Evolutionary conservation across 2,888 invertebrate species (phyloP).

Genomic region (Idaea aversata): DNA sequence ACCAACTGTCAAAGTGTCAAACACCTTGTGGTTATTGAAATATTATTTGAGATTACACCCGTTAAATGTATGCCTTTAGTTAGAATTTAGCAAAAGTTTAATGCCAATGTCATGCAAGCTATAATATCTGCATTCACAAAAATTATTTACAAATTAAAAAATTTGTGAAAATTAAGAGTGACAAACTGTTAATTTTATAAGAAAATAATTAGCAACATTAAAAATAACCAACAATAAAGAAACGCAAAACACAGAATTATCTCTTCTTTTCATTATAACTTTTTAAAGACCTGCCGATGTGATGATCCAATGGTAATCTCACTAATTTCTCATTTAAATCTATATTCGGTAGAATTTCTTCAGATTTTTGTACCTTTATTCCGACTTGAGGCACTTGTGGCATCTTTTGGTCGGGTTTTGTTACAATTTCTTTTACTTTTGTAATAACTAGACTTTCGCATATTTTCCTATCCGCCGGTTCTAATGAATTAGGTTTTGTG

Average conservation of each 20-base stretch:
- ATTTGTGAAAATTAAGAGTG: too few relatives aligned
- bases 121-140: too few relatives aligned
- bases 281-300: constrained; percentile 60
- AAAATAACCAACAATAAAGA: constrained; percentile 34
- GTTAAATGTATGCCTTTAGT: too few relatives aligned
- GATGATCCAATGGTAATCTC: constrained; percentile 48
- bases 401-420: constrained; percentile 46
- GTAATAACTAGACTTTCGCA: constrained; percentile 45
- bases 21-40: too few relatives aligned
- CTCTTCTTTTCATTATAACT: constrained; percentile 44
- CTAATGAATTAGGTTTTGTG: constrained; percentile 43
- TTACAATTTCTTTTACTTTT: constrained; percentile 30
- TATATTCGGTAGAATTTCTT: constrained; percentile 41
- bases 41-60: too few relatives aligned
- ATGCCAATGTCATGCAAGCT: too few relatives aligned
- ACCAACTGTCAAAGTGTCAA: too few relatives aligned
- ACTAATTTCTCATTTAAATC: constrained; percentile 49
- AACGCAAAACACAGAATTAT: constrained; percentile 11
- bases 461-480: constrained; percentile 53
- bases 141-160: too few relatives aligned
- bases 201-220: constrained; percentile 20
- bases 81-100: too few relatives aligned
- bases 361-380: constrained; percentile 21
- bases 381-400: constrained; percentile 7
- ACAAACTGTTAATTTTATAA: too few relatives aligned